These are phyloP conservation scores for Gymnorhina tibicen DNA, from an alignment of 2,113 vertebrate genomes.

Conservation along the genomic window DNA sequence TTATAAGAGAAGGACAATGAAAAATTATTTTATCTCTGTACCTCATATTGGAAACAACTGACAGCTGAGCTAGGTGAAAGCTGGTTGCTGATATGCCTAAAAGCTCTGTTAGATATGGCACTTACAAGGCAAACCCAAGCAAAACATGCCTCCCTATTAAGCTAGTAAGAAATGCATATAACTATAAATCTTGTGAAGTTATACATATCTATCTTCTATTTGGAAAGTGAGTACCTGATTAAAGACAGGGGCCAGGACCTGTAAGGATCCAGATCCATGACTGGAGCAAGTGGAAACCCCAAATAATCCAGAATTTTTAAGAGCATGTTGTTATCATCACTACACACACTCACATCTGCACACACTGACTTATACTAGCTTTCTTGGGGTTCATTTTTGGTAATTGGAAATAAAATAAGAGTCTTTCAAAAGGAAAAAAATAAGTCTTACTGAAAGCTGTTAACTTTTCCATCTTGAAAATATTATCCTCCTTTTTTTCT, in stretches of 20 bases:
- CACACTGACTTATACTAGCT: background rate
- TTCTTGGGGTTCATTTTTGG: background rate
- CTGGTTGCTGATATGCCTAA: background rate
- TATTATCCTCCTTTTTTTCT: background rate
- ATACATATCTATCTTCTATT: background rate
- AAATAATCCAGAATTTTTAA: background rate
- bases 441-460: background rate
- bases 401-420: background rate
- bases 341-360: background rate
- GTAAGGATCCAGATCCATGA: background rate
- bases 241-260: background rate
- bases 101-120: background rate
- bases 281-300: background rate
- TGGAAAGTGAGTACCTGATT: background rate
- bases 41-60: background rate
- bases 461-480: conserved; percentile 3
- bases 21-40: background rate
- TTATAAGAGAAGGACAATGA: background rate
- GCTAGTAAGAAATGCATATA: background rate
- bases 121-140: background rate
- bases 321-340: background rate
- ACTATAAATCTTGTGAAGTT: background rate
- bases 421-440: background rate
- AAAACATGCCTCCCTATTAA: background rate
- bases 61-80: background rate